phyloP scores from a whole-genome alignment of 2,888 invertebrate genomes.

The Trichogramma dendrolimi region DNA sequence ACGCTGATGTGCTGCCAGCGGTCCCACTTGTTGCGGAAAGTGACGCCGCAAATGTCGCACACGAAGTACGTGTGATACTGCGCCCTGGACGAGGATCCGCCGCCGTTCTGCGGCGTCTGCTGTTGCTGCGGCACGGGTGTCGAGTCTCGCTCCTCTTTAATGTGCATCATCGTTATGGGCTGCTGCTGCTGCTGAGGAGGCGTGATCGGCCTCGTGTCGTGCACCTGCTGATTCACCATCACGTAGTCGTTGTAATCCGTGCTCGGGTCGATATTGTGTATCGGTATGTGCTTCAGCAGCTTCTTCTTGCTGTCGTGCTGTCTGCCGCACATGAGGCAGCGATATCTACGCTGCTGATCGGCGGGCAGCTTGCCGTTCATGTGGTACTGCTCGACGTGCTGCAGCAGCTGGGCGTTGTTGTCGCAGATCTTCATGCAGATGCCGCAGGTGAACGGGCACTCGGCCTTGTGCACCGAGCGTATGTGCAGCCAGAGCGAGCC shows the following conservation, averaged over 20 bases:
- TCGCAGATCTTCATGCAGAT: conserved; percentile 56
- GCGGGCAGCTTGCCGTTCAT: conserved; percentile 49
- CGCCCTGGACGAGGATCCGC: conserved; percentile 40
- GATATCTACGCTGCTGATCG: conserved; percentile 49
- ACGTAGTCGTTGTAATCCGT: conserved; percentile 50
- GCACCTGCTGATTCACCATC: conserved; percentile 32
- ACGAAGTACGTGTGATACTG: conserved; percentile 51
- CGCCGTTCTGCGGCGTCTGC: conserved; percentile 35
- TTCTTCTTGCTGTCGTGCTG: conserved; percentile 58
- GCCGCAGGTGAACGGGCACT: conserved; percentile 57
- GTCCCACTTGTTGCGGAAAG: conserved; percentile 54
- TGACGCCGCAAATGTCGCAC: conserved; percentile 54
- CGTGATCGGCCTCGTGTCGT: background rate
- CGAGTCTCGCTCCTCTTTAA: too few relatives aligned
- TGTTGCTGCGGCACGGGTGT: background rate
- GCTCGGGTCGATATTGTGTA: conserved; percentile 55
- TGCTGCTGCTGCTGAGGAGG: too few relatives aligned
- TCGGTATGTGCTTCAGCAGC: conserved; percentile 55
- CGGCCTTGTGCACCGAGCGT: conserved; percentile 55
- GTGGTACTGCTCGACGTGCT: conserved; percentile 55
- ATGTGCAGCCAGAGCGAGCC: conserved; percentile 58
- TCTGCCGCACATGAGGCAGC: conserved; percentile 56
- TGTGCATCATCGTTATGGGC: too few relatives aligned
- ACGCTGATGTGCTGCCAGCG: conserved; percentile 54
- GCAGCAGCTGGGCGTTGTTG: conserved; percentile 53